Percentiles rank a stretch among this genome's conserved stretches.
Conservation (phyloP, 64 coral and sea anemone genomes). For the Stichodactyla helianthus region DNA sequence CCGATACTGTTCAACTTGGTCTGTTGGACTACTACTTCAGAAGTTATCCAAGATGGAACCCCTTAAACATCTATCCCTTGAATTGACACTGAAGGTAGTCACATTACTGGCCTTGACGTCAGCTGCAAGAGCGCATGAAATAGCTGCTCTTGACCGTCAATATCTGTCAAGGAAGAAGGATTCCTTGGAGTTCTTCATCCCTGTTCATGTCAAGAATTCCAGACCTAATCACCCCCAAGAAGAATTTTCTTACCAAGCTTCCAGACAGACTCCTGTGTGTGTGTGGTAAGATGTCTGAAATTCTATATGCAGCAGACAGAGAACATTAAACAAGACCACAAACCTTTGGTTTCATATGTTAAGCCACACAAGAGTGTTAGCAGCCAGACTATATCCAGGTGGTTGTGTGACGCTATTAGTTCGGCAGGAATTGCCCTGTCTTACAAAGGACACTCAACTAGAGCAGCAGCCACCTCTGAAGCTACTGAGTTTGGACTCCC, state of each 20-base stretch:
- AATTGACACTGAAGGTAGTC: not conserved
- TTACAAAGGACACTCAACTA: no score
- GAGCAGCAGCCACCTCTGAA: no score
- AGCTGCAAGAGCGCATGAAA: conserved; percentile 17
- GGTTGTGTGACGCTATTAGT: no score
- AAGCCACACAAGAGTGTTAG: not conserved
- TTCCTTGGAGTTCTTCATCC: conserved; percentile 23
- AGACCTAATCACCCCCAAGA: not conserved
- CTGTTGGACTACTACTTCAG: not conserved
- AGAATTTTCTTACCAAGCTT: not conserved
- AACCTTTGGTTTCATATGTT: not conserved
- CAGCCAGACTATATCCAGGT: no score
- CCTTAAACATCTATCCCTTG: no score
- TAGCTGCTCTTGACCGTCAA: conserved; percentile 12
- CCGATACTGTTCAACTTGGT: not conserved
- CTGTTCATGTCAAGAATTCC: not conserved
- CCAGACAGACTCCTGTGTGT: not conserved
- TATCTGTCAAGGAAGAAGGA: conserved; percentile 7
- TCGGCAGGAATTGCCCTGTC: no score
- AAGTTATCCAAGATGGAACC: not conserved
- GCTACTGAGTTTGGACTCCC: no score
- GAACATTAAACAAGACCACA: not conserved
- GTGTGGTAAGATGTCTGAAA: not conserved
- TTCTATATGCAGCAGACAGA: not conserved
- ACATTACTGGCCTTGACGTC: not conserved